Conservation (phyloP, 2,797 vertebrate genomes). For the Epinephelus coioides region DNA sequence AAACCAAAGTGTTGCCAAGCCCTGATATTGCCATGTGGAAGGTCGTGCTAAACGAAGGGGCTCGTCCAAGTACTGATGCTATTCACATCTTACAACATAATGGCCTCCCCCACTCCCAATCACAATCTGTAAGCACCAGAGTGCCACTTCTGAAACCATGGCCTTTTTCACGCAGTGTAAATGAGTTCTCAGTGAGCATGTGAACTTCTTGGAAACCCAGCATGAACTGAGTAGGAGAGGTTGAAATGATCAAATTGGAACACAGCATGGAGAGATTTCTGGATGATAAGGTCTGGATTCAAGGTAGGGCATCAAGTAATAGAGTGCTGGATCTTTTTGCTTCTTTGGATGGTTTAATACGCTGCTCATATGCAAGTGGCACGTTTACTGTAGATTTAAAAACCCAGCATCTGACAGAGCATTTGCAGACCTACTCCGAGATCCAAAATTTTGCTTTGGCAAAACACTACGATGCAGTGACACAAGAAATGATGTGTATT, state of each 20-base stretch:
- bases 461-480: not conserved
- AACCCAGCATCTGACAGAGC: constrained; percentile 12
- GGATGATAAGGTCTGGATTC: constrained; percentile 18
- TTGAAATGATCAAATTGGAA: constrained; percentile 34
- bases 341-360: not conserved
- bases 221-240: constrained; percentile 17
- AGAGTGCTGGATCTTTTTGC: not conserved
- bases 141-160: constrained; percentile 29
- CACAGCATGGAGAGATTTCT: constrained; percentile 27
- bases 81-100: constrained; percentile 33
- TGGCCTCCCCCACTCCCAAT: not conserved
- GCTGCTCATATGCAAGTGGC: not conserved
- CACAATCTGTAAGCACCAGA: constrained; percentile 36
- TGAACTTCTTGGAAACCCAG: constrained; percentile 23
- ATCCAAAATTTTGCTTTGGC: not conserved
- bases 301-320: not conserved
- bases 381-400: constrained; percentile 8
- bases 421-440: not conserved
- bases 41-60: constrained; percentile 52
- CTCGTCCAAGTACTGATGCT: constrained; percentile 20
- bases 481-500: constrained; percentile 16
- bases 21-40: constrained; percentile 69
- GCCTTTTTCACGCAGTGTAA: constrained; percentile 38
- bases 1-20: constrained; percentile 43
- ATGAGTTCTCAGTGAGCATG: constrained; percentile 34